Conservation (phyloP, 1,140 invertebrate genomes). For the Carposina sasakii region DNA sequence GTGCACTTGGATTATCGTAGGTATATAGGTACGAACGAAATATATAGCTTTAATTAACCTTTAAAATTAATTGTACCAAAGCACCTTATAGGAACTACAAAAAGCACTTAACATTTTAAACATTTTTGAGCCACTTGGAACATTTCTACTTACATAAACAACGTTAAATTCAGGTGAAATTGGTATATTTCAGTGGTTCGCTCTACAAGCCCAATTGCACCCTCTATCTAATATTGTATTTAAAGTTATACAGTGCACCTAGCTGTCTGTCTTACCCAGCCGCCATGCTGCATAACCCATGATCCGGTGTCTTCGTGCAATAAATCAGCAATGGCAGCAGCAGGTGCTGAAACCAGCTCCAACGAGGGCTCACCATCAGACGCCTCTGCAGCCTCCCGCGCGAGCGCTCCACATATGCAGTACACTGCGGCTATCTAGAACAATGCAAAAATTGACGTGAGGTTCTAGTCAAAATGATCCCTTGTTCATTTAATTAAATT, state of each 20-base stretch:
- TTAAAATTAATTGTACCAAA: too few relatives aligned
- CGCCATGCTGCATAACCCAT: constrained; percentile 63
- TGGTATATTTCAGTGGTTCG: neutral
- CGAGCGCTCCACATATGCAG: constrained; percentile 63
- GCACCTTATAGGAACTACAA: too few relatives aligned
- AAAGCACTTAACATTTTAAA: neutral
- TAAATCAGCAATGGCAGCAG: constrained; percentile 60
- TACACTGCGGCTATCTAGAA: constrained; percentile 71
- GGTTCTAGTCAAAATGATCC: too few relatives aligned
- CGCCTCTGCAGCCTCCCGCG: constrained; percentile 56
- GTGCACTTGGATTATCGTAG: too few relatives aligned
- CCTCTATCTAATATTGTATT: neutral
- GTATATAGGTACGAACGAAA: too few relatives aligned
- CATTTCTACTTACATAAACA: neutral
- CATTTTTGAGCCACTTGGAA: neutral
- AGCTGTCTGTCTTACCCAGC: constrained; percentile 50
- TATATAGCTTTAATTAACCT: too few relatives aligned
- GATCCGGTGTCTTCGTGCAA: constrained; percentile 61
- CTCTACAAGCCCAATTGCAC: neutral
- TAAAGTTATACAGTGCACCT: neutral
- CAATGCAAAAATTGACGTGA: too few relatives aligned
- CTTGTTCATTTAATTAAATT: too few relatives aligned
- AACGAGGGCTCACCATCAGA: constrained; percentile 50
- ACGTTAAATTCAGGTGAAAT: neutral
- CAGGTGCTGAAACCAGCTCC: constrained; percentile 60